phyloP scores from a whole-genome alignment of 2,888 invertebrate genomes.

The Prosopocoilus inquinatus region DNA sequence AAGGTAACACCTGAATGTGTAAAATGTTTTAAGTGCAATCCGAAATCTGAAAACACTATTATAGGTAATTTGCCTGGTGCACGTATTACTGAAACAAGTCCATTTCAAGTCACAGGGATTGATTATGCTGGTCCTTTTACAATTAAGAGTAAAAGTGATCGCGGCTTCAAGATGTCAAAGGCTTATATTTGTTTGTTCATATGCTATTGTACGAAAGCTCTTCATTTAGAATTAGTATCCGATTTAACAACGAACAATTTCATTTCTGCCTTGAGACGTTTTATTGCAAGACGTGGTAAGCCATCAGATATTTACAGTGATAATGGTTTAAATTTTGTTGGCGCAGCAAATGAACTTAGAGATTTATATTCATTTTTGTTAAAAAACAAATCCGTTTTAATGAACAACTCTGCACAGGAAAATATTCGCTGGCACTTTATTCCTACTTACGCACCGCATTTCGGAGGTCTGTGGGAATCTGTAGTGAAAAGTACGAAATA shows the following conservation, averaged over 20 bases:
- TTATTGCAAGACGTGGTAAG: constrained; percentile 17
- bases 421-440: constrained; percentile 1
- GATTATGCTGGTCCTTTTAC: constrained; percentile 25
- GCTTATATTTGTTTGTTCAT: constrained; percentile 33
- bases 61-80: constrained; percentile 13
- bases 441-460: neutral
- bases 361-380: constrained; percentile 7
- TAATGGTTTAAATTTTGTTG: constrained; percentile 13
- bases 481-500: constrained; percentile 1
- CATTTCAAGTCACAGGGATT: constrained; percentile 27
- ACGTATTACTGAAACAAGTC: constrained; percentile 5
- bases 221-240: constrained; percentile 22
- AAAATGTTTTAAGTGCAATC: constrained; percentile 7
- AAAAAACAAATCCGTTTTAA: neutral
- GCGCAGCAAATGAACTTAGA: constrained; percentile 6
- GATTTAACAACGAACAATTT: constrained; percentile 10
- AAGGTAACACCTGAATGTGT: constrained; percentile 21
- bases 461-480: neutral
- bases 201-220: constrained; percentile 29
- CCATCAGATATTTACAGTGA: constrained; percentile 11
- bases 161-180: constrained; percentile 26
- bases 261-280: constrained; percentile 14
- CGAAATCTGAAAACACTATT: neutral
- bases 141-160: too few relatives aligned
- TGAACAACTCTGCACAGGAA: neutral